phyloP scores from a whole-genome alignment of 2,888 invertebrate genomes.

The Agrotis ipsilon region DNA sequence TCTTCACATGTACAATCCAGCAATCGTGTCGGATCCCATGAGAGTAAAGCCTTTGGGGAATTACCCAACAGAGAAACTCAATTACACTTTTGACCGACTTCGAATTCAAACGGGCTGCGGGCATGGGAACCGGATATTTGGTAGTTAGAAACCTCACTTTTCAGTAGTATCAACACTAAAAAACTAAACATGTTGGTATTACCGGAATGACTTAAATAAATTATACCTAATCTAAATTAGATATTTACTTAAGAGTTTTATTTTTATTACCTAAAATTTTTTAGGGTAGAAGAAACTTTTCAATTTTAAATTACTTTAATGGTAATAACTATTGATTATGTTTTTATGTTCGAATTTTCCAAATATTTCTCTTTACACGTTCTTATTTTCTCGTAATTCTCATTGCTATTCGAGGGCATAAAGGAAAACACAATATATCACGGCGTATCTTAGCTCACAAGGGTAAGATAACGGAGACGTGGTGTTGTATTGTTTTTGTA shows the following conservation, averaged over 20 bases:
- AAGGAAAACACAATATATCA: constrained; percentile 57
- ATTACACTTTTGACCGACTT: constrained; percentile 9
- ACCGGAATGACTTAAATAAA: no score
- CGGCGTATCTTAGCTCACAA: constrained; percentile 47
- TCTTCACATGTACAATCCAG: not conserved
- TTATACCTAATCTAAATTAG: no score
- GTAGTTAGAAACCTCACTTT: no score
- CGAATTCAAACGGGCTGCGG: constrained; percentile 2
- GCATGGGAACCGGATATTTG: no score
- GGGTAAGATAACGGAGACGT: constrained; percentile 41
- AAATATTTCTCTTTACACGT: not conserved
- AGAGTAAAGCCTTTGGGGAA: constrained; percentile 13
- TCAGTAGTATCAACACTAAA: no score
- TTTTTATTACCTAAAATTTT: no score
- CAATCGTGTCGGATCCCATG: not conserved
- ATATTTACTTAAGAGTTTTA: no score
- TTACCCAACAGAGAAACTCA: constrained; percentile 11
- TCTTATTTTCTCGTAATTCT: constrained; percentile 8
- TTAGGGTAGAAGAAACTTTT: no score
- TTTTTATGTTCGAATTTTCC: not conserved
- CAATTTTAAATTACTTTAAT: no score
- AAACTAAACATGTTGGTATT: no score
- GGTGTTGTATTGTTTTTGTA: constrained; percentile 52
- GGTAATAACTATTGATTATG: no score
- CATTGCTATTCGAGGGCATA: constrained; percentile 32